phyloP scores from a whole-genome alignment of 2,888 invertebrate species.

The Epinotia bilunana region DNA sequence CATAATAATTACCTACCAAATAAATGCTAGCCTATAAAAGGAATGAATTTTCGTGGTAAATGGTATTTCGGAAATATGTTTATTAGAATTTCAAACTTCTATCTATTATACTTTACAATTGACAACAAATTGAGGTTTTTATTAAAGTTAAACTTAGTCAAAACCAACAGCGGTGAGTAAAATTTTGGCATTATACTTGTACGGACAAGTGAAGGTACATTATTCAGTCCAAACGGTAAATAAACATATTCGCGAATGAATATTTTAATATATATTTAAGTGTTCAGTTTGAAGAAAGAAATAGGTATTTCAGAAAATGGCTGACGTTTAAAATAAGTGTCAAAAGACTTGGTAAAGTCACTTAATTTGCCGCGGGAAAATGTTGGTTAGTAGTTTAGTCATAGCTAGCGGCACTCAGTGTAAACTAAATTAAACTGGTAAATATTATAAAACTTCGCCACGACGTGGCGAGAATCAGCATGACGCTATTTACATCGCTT shows the following conservation, averaged over 20 bases:
- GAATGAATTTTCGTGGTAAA: conserved; percentile 31
- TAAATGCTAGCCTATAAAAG: conserved; percentile 32
- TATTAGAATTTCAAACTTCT: neutral
- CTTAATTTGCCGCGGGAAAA: neutral
- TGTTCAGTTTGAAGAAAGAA: neutral
- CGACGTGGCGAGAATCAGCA: neutral
- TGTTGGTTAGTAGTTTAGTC: neutral
- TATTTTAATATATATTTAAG: no score
- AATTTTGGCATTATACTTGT: no score
- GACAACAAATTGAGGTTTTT: neutral
- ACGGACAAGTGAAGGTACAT: no score
- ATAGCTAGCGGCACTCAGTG: neutral
- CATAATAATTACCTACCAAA: conserved; percentile 42
- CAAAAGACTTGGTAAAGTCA: neutral
- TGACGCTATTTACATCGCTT: neutral
- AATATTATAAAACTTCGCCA: neutral
- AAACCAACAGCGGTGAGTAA: neutral
- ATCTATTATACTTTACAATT: no score
- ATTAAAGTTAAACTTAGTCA: neutral
- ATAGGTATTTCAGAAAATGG: neutral
- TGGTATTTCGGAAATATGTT: conserved; percentile 10
- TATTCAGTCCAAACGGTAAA: neutral
- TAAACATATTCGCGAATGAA: no score
- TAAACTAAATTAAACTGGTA: neutral
- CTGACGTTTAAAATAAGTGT: neutral